Conservation (phyloP, 2,113 vertebrate species). For the Rhinolophus ferrumequinum region DNA sequence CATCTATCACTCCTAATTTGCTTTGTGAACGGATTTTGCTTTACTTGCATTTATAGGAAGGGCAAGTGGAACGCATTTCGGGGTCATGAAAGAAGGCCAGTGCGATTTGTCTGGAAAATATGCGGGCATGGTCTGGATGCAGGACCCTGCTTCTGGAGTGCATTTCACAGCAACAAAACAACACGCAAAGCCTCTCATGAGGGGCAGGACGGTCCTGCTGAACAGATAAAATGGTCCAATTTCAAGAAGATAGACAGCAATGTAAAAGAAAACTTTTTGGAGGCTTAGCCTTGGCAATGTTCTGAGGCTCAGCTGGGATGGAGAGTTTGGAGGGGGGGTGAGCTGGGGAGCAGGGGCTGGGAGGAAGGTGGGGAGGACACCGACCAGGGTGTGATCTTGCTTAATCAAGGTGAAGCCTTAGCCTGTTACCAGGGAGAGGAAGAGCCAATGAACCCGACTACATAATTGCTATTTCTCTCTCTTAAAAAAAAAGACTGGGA, state of each 20-base stretch:
- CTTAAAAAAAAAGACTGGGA: background rate
- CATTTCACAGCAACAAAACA: background rate
- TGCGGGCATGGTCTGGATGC: background rate
- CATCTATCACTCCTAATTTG: background rate
- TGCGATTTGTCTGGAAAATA: background rate
- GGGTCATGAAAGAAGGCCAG: background rate
- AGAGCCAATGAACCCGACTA: background rate
- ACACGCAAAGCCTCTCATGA: background rate
- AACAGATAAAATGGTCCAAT: background rate
- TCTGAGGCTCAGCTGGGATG: background rate
- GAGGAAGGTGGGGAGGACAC: background rate
- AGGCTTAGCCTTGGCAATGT: background rate
- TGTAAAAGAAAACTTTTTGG: background rate
- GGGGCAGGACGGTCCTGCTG: background rate
- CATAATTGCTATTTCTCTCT: conserved; percentile 49
- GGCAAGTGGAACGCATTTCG: background rate
- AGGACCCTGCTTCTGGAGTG: background rate
- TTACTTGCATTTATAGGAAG: background rate
- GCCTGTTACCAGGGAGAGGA: conserved; percentile 14
- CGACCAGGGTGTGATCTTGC: background rate
- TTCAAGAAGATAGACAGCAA: background rate
- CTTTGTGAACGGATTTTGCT: background rate
- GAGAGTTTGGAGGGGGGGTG: background rate
- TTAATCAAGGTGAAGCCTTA: conserved; percentile 52
- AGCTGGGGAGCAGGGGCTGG: background rate